Evolutionary conservation across 2,113 vertebrate genomes (phyloP), one percentile per base, ranked within the genome.

Genomic region (Elgaria multicarinata): DNA sequence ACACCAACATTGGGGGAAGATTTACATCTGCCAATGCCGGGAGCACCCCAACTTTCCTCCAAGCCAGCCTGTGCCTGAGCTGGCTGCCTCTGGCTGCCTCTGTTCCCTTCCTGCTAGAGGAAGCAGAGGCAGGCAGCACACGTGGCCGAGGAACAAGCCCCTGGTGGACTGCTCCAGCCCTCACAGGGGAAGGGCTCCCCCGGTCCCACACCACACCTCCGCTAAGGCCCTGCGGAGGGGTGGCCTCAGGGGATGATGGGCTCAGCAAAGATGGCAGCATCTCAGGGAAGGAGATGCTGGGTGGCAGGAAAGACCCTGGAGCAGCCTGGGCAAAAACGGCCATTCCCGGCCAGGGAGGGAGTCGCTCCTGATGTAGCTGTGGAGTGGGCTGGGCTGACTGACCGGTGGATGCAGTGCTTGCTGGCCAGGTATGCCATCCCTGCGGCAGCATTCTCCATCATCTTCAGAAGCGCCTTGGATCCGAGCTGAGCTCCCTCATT

Each of bases 361-460:
- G 28, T 36, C 10, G 13, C n/a, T 55, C 9, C 33, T 36, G 22
- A 33, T 18, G 2, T 2, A n/a, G 44, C 83, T 10, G 0, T 53
- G n/a, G 79, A 6, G 18, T 46, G 42, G 44, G 33, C 14, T 14
- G 1, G 50, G 28, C 2, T 13, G n/a, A 2, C 97, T 91, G 93
- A 99, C 99, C 99, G 97, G 95, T 99, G 99, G 95, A 99, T 99
- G 92, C 99, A 99, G 89, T 97, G 98, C 95, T 98, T 99, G 97
- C 96, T 98, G 92, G 98, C 99, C 96, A 99, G 96, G 92, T 99
- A 99, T 90, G 98, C 98, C 99, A 99, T 99, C 74, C 99, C 99
- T 0, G 98, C 97, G 0, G 98, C 98, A 0, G 99, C 98, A 0
- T 99, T 98, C 91, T 98, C 98, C 0, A 97, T 97, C 99, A 99